Conservation (phyloP, 2,888 invertebrate genomes). For the Thera britannica region DNA sequence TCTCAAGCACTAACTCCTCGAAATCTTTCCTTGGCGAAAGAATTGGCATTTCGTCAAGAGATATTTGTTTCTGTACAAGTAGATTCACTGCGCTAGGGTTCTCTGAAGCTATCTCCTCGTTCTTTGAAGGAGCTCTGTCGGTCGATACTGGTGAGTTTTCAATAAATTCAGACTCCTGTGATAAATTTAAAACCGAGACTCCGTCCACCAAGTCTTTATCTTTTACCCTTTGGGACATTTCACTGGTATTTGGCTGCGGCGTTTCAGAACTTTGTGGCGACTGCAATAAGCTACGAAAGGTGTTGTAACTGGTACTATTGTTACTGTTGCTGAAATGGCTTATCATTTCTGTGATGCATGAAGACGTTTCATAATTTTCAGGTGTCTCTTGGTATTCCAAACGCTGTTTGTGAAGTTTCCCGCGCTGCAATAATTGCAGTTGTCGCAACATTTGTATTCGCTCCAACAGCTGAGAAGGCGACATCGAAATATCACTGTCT, state of each 20-base stretch:
- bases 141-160: slow-evolving; percentile 59
- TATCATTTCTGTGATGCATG: slow-evolving; percentile 72
- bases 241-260: slow-evolving; percentile 47
- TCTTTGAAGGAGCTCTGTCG: slow-evolving; percentile 48
- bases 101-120: slow-evolving; percentile 27
- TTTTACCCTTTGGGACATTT: slow-evolving; percentile 54
- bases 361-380: slow-evolving; percentile 65
- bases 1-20: slow-evolving; percentile 84
- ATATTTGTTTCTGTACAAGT: slow-evolving; percentile 68
- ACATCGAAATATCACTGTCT: slow-evolving; percentile 72
- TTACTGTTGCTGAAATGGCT: slow-evolving; percentile 76
- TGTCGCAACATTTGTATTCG: slow-evolving; percentile 72
- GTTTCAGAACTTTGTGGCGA: slow-evolving; percentile 56
- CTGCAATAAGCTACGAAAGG: slow-evolving; percentile 72
- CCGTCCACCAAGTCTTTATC: slow-evolving; percentile 75
- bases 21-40: slow-evolving; percentile 84
- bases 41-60: slow-evolving; percentile 73
- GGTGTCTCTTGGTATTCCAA: slow-evolving; percentile 66
- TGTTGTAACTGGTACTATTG: slow-evolving; percentile 74
- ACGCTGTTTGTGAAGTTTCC: slow-evolving; percentile 75
- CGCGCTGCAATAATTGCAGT: slow-evolving; percentile 73
- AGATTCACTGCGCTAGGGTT: slow-evolving; percentile 39
- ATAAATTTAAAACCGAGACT: slow-evolving; percentile 72
- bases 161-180: slow-evolving; percentile 72
- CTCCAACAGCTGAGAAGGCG: slow-evolving; percentile 75